phyloP scores from a whole-genome alignment of 2,113 vertebrate species.

The Scortum barcoo region DNA sequence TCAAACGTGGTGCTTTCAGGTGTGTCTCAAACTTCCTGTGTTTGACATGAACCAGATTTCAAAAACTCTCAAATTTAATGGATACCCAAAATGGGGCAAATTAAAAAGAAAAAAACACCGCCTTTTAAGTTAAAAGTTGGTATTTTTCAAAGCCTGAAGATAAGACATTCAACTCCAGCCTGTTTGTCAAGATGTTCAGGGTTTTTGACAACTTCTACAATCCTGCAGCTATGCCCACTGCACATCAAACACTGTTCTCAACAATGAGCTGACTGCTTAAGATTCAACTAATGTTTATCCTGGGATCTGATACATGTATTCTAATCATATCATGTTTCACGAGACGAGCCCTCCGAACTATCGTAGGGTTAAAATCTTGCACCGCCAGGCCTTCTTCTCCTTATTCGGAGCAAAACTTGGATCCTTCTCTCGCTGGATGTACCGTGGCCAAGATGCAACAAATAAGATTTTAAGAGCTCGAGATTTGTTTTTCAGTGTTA shows the following conservation, averaged over 20 bases:
- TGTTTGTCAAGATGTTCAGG: constrained; percentile 68
- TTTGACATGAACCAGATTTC: constrained; percentile 15
- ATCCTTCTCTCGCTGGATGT: neutral
- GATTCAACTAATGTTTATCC: constrained; percentile 62
- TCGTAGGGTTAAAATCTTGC: constrained; percentile 23
- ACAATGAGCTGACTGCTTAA: constrained; percentile 64
- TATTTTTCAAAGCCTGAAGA: constrained; percentile 47
- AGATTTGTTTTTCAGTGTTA: neutral
- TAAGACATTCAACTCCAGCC: constrained; percentile 42
- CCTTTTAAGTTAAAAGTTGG: constrained; percentile 52
- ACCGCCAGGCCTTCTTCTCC: neutral
- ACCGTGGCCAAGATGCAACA: neutral
- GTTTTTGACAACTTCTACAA: constrained; percentile 68
- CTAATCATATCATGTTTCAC: constrained; percentile 51
- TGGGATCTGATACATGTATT: constrained; percentile 50
- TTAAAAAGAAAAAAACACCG: constrained; percentile 34
- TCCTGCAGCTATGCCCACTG: constrained; percentile 52
- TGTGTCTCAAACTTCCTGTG: constrained; percentile 11
- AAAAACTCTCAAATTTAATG: constrained; percentile 11
- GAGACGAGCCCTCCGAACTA: constrained; percentile 12
- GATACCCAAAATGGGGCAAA: constrained; percentile 43
- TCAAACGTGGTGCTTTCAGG: constrained; percentile 36
- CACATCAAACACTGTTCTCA: constrained; percentile 59
- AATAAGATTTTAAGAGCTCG: neutral
- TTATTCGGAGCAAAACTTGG: constrained; percentile 10